phyloP scores from a whole-genome alignment of 2,888 invertebrate genomes.

The Morpho helenor region DNA sequence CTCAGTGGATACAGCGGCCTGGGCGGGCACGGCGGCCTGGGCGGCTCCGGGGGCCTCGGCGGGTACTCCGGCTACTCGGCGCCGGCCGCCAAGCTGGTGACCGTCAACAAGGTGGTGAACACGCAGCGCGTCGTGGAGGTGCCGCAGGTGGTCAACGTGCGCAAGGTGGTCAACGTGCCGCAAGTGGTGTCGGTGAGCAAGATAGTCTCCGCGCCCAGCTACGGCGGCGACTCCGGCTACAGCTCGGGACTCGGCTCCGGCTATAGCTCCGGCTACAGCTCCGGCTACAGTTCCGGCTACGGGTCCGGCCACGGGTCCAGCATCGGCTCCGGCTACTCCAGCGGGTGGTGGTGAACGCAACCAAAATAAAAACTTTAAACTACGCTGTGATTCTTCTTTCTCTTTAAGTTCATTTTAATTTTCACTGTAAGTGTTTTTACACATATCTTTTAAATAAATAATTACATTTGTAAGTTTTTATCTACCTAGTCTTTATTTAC shows the following conservation, averaged over 20 bases:
- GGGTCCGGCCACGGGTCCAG: conserved; percentile 13
- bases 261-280: conserved; percentile 21
- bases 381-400: conserved; percentile 3
- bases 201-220: conserved; percentile 41
- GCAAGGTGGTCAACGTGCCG: conserved; percentile 47
- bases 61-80: conserved; percentile 18
- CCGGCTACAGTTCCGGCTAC: conserved; percentile 21
- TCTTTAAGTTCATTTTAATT: conserved; percentile 5
- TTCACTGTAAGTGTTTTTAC: conserved; percentile 4
- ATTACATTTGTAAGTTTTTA: too few relatives aligned
- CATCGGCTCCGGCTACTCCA: conserved; percentile 18
- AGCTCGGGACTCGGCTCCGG: conserved; percentile 28
- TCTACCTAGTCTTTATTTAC: too few relatives aligned
- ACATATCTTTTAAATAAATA: background rate
- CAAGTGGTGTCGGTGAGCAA: conserved; percentile 53
- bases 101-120: conserved; percentile 46
- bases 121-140: conserved; percentile 39
- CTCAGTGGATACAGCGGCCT: conserved; percentile 5
- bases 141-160: conserved; percentile 43
- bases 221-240: conserved; percentile 25
- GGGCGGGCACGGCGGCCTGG: conserved; percentile 11
- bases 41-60: conserved; percentile 8
- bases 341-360: conserved; percentile 13
- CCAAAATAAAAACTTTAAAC: background rate
- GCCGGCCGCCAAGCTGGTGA: conserved; percentile 34